Evolutionary conservation across 2,888 invertebrate genomes (phyloP), one percentile per base, ranked within the genome.

Genomic region (Tenthredo livida): DNA sequence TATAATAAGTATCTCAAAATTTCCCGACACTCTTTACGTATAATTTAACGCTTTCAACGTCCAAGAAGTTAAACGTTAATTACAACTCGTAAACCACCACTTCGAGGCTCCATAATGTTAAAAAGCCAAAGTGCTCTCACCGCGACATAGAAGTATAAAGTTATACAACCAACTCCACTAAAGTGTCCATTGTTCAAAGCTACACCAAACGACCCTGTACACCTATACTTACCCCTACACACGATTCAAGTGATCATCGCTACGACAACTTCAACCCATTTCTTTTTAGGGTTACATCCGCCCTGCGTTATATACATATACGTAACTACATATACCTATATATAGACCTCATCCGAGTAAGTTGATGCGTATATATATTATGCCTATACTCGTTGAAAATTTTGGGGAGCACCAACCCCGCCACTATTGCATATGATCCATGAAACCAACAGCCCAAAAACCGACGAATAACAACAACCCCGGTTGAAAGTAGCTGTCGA

Each of bases 391-490:
- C 21, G 21, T 54, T 37, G 40, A 58, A 21, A 17, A 73, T 73
- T 73, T 73, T 43, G 73, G 21, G 25, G 40, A 61, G 61, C 33
- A 54, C 15, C 17, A 54, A 54, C 54, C 77, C 50, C 54, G 40
- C 21, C 4, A 25, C n/a, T 73, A 73, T 73, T 43, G 43, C 73
- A 73, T 40, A 73, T 40, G 29, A 50, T 80, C 80, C 58, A 80
- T 80, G 80, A 80, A 80, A 61, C 80, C 58, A 61, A 80, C 58
- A 80, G 80, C 25, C 40, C 37, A 80, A 80, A 80, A 58, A 80
- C 80, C 80, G 80, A 80, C 33, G 80, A 61, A 80, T 61, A 58
- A 80, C 80, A 80, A 80, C 58, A 33, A 61, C 80, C 80, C 80
- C 77, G 33, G 61, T 29, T 29, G n/a, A 67, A 43, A 50, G 83